Conservation (phyloP, 2,797 vertebrate genomes). For the Pangasius mekongensis region DNA sequence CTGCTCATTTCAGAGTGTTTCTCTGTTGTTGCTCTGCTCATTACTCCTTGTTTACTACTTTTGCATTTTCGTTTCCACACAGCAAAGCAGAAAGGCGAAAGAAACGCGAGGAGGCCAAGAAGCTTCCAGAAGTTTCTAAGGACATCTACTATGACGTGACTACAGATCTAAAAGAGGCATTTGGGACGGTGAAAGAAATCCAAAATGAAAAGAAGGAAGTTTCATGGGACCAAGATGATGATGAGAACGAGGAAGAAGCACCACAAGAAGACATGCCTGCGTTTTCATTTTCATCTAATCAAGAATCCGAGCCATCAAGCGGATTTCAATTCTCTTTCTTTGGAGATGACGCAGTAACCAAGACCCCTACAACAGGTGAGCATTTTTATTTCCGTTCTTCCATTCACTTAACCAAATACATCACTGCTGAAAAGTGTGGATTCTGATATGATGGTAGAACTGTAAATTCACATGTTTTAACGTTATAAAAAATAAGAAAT, state of each 20-base stretch:
- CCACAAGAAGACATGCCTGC: background rate
- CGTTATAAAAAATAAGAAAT: background rate
- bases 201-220: constrained; percentile 41
- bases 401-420: background rate
- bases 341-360: constrained; percentile 61
- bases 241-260: constrained; percentile 54
- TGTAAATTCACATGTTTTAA: background rate
- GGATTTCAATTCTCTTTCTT: constrained; percentile 93
- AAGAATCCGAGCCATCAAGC: background rate
- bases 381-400: background rate
- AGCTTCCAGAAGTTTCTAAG: constrained; percentile 86
- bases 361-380: constrained; percentile 73
- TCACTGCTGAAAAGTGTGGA: background rate
- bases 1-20: background rate
- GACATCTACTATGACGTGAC: constrained; percentile 84
- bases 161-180: constrained; percentile 83
- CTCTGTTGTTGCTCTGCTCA: background rate
- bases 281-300: constrained; percentile 43
- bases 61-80: background rate
- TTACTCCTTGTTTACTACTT: background rate
- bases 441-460: background rate
- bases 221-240: constrained; percentile 65
- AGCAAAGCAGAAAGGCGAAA: constrained; percentile 85
- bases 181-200: constrained; percentile 68
- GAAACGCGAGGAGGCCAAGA: constrained; percentile 81